Percentiles rank a stretch among this genome's conserved stretches.
Conservation (phyloP, 2,113 vertebrate species). For the Dolichotis patagonum region DNA sequence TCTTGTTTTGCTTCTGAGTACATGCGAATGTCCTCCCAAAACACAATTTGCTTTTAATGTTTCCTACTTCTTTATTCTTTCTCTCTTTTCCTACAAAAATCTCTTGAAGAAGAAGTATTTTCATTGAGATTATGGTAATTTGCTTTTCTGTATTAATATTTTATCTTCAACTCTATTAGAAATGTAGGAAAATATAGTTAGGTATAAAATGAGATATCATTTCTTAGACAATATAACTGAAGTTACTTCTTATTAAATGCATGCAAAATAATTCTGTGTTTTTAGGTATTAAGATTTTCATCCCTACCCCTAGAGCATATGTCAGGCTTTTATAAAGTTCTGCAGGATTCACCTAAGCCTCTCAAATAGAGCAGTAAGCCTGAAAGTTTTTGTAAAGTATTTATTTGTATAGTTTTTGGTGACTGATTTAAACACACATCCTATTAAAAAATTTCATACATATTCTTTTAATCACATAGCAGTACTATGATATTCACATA, state of each 20-base stretch:
- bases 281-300: not conserved
- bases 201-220: not conserved
- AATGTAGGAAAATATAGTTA: not conserved
- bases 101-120: not conserved
- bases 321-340: not conserved
- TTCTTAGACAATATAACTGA: not conserved
- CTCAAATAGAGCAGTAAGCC: not conserved
- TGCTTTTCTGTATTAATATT: not conserved
- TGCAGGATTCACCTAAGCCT: not conserved
- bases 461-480: not conserved
- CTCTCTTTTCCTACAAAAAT: not conserved
- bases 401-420: not conserved
- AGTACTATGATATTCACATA: not conserved
- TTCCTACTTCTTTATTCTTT: not conserved
- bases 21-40: not conserved
- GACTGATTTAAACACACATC: not conserved
- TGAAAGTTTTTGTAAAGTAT: not conserved
- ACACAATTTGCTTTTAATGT: not conserved
- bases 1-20: not conserved
- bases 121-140: not conserved
- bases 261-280: not conserved
- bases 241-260: too few species aligned
- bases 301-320: fast-evolving
- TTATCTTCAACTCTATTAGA: not conserved
- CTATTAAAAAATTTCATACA: not conserved